Percentiles rank a stretch among this genome's conserved stretches.
Evolutionary conservation across 2,797 vertebrate genomes (phyloP).

Genomic region (Coccyzus lansbergi): DNA sequence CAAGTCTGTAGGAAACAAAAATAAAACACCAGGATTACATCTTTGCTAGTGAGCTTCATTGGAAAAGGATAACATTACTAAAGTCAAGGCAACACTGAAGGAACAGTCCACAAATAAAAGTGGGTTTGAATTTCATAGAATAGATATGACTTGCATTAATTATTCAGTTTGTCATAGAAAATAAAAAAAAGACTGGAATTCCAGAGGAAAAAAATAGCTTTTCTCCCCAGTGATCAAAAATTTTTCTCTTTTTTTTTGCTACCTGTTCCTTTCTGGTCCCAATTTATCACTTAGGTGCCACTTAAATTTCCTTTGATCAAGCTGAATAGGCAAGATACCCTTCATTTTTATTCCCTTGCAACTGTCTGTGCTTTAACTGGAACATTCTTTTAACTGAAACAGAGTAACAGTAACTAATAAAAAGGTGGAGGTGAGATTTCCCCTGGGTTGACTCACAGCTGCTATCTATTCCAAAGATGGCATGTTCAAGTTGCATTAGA

Average conservation of each 20-base stretch:
- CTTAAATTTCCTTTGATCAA: neutral
- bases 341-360: neutral
- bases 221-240: too few relatives aligned
- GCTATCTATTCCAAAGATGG: neutral
- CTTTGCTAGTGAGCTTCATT: neutral
- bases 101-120: neutral
- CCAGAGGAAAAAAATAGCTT: neutral
- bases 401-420: neutral
- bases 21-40: neutral
- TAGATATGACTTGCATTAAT: neutral
- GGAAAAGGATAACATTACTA: neutral
- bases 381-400: neutral
- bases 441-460: neutral
- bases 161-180: neutral
- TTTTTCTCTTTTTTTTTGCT: neutral
- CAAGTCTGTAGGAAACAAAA: neutral
- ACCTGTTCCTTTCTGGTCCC: neutral
- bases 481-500: neutral
- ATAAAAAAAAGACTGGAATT: neutral
- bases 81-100: neutral
- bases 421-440: neutral
- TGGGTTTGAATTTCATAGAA: neutral
- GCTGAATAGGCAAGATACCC: neutral
- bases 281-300: neutral
- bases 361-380: neutral